Evolutionary conservation across 2,888 invertebrate species (phyloP).

Genomic region (Phrixothrix hirtus): DNA sequence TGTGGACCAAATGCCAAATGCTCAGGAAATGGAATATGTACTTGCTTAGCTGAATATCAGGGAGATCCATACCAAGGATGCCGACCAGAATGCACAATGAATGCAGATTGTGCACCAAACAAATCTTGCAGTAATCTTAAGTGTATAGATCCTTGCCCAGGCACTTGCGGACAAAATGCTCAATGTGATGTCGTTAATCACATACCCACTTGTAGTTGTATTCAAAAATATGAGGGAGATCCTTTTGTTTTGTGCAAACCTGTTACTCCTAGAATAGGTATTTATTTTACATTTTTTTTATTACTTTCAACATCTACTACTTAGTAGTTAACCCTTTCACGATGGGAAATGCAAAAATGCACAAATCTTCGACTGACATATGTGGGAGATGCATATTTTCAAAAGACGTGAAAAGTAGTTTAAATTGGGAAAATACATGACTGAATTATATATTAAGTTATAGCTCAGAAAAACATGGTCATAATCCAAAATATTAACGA

Average conservation of each 20-base stretch:
- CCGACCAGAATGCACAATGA: slow-evolving; percentile 61
- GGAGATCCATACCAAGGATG: slow-evolving; percentile 67
- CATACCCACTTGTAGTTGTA: slow-evolving; percentile 71
- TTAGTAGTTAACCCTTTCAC: no score
- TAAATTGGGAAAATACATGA: no score
- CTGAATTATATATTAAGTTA: no score
- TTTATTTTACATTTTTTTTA: no score
- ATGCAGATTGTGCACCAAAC: slow-evolving; percentile 60
- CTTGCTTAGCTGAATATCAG: slow-evolving; percentile 62
- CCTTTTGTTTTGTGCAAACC: slow-evolving; percentile 74
- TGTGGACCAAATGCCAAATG: slow-evolving; percentile 79
- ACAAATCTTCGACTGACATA: no score
- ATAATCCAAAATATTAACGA: no score
- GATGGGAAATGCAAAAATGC: no score
- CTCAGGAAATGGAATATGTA: slow-evolving; percentile 65
- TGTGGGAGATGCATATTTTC: no score
- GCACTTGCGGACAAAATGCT: slow-evolving; percentile 60
- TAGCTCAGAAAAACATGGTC: no score
- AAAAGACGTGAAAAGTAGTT: no score
- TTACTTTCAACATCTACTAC: no score
- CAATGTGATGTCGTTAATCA: slow-evolving; percentile 63
- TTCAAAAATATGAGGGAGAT: slow-evolving; percentile 65
- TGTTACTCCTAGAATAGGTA: no score
- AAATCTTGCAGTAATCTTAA: slow-evolving; percentile 52
- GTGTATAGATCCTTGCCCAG: slow-evolving; percentile 58